These are phyloP conservation scores for Anas acuta DNA, from an alignment of 2,797 vertebrate genomes.

Conservation along the genomic window DNA sequence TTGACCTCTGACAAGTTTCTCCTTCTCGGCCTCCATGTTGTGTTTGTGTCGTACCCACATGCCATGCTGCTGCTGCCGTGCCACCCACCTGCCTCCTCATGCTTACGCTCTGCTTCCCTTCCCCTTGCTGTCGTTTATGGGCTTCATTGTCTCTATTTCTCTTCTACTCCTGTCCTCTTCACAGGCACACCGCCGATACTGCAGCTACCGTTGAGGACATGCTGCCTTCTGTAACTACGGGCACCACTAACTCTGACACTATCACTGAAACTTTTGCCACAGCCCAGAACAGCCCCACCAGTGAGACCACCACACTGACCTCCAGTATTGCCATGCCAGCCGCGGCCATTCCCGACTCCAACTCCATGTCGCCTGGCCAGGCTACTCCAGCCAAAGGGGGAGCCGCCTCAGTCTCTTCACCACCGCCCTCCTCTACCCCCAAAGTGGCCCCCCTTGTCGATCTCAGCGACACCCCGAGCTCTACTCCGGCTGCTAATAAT, in stretches of 20 bases:
- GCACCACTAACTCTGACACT: constrained; percentile 96
- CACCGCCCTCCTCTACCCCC: constrained; percentile 72
- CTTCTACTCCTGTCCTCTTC: constrained; percentile 87
- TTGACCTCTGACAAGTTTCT: neutral
- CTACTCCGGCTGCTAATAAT: constrained; percentile 65
- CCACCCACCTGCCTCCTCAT: constrained; percentile 60
- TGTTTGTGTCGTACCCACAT: constrained; percentile 35
- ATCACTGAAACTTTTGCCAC: constrained; percentile 96
- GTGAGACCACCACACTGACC: constrained; percentile 95
- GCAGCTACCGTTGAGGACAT: constrained; percentile 93
- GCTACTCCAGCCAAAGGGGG: constrained; percentile 79
- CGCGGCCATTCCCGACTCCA: constrained; percentile 80
- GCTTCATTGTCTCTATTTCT: constrained; percentile 89
- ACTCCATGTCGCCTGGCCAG: constrained; percentile 69
- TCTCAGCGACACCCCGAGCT: constrained; percentile 86
- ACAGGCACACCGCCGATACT: constrained; percentile 91
- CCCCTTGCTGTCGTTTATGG: constrained; percentile 81
- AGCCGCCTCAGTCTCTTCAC: constrained; percentile 70
- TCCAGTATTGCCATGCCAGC: constrained; percentile 89
- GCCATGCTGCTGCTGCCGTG: constrained; percentile 45
- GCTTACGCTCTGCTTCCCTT: constrained; percentile 56
- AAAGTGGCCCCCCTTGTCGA: constrained; percentile 92
- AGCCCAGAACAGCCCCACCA: constrained; percentile 96
- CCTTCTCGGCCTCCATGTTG: constrained; percentile 1
- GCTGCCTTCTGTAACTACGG: constrained; percentile 91